Conservation (phyloP, 1,140 invertebrate species). For the Apis dorsata region DNA sequence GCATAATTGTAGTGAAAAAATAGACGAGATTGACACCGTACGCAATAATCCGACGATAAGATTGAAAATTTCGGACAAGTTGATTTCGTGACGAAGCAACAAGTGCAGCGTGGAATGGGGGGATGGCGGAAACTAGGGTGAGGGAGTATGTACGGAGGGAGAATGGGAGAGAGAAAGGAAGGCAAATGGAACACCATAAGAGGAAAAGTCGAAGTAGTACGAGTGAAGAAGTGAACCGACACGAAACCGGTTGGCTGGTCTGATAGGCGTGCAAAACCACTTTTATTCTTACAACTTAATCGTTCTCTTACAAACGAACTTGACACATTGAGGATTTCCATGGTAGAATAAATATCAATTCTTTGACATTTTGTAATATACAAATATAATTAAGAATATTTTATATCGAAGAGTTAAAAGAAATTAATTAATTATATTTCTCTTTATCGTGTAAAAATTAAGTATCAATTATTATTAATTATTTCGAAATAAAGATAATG, state of each 20-base stretch:
- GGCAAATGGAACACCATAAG: conserved; percentile 20
- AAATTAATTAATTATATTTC: no score
- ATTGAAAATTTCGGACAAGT: conserved; percentile 35
- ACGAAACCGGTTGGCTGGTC: conserved; percentile 11
- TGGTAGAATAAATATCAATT: no score
- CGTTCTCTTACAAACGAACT: conserved; percentile 2
- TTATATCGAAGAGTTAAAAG: no score
- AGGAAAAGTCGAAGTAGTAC: conserved; percentile 31
- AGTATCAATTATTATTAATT: no score
- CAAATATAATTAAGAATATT: no score
- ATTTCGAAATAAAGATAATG: no score
- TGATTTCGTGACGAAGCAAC: conserved; percentile 50
- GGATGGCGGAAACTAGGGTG: not conserved
- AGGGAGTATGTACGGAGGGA: not conserved
- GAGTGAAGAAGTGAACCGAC: conserved; percentile 25
- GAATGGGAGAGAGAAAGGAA: conserved; percentile 17
- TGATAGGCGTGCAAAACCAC: conserved; percentile 23
- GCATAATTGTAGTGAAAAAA: not conserved
- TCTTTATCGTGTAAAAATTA: no score
- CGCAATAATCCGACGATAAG: not conserved
- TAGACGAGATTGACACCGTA: not conserved
- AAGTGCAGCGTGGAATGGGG: conserved; percentile 39
- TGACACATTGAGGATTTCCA: not conserved
- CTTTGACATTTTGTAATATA: no score
- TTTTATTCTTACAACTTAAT: conserved; percentile 27